A percentile compares a stretch with the other conserved stretches of the same genome.
These are phyloP conservation scores for Sebastiscus tertius DNA, from an alignment of 2,797 vertebrate genomes.

Conservation along the genomic window DNA sequence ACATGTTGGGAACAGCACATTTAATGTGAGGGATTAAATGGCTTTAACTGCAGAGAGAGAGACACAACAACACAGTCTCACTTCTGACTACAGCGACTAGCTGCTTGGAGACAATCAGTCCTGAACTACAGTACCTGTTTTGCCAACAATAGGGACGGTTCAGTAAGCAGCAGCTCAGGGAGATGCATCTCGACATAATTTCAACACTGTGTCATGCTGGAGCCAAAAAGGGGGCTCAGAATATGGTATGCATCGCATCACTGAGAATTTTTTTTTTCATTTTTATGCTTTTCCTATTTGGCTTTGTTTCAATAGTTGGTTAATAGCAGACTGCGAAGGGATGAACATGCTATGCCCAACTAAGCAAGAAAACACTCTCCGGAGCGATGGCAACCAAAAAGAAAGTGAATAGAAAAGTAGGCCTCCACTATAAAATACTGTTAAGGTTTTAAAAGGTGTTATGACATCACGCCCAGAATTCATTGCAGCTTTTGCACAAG, in stretches of 20 bases:
- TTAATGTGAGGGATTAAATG: conserved; percentile 46
- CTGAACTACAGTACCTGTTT: conserved; percentile 59
- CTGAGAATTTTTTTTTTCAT: conserved; percentile 5
- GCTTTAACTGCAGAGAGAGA: conserved; percentile 25
- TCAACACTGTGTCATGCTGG: conserved; percentile 45
- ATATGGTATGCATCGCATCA: conserved; percentile 47
- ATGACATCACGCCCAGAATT: conserved; percentile 63
- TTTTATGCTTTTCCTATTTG: conserved; percentile 19
- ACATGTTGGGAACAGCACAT: conserved; percentile 24
- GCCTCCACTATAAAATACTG: conserved; percentile 30
- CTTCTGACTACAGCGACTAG: conserved; percentile 19
- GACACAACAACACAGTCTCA: conserved; percentile 5
- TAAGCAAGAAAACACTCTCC: conserved; percentile 27
- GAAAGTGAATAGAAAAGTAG: conserved; percentile 36
- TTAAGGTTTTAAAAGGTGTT: conserved; percentile 42
- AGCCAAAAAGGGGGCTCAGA: conserved; percentile 40
- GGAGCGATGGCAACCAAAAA: conserved; percentile 15
- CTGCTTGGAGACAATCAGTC: conserved; percentile 29
- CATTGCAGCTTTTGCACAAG: conserved; percentile 56
- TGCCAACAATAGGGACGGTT: conserved; percentile 44
- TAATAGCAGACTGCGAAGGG: conserved; percentile 7
- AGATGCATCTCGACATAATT: conserved; percentile 54
- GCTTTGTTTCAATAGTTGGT: conserved; percentile 33
- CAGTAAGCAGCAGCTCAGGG: conserved; percentile 49
- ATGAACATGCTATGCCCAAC: conserved; percentile 6